These are phyloP conservation scores for Luidia sarsii DNA, from an alignment of 53 echinoderm and acorn worm genomes.

Conservation along the genomic window DNA sequence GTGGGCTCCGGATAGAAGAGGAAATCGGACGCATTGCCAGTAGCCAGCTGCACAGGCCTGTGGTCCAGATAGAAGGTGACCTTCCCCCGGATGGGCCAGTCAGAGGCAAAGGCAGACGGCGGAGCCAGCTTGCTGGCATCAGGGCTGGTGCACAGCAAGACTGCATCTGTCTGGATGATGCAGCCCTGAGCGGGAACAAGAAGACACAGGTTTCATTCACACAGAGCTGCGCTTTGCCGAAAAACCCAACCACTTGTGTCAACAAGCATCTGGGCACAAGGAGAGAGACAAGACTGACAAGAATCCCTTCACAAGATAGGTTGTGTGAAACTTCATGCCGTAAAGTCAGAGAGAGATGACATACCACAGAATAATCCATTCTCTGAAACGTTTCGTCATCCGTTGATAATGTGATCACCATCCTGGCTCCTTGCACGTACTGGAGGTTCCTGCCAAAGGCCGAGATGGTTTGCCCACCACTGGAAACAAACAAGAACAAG, in stretches of 20 bases:
- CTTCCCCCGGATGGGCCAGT: conserved; percentile 51
- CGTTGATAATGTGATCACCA: conserved; percentile 22
- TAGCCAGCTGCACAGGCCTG: neutral
- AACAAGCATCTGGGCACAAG: no score
- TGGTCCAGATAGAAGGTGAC: conserved; percentile 59
- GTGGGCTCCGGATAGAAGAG: conserved; percentile 70
- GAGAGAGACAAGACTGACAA: no score
- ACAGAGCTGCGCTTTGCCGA: no score
- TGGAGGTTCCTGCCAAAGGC: conserved; percentile 48
- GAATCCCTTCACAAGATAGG: no score
- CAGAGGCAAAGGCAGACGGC: conserved; percentile 10
- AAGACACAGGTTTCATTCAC: no score
- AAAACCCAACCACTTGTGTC: no score
- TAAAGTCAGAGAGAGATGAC: neutral
- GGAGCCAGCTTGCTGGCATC: conserved; percentile 17
- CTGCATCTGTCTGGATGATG: neutral
- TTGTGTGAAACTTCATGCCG: no score
- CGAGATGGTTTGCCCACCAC: conserved; percentile 47
- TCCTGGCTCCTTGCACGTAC: conserved; percentile 25
- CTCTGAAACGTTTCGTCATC: neutral
- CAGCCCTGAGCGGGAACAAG: conserved; percentile 29
- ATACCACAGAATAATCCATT: neutral
- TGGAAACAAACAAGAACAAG: no score
- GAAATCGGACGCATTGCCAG: conserved; percentile 7
- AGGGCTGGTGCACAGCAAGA: conserved; percentile 48